Percentiles rank a stretch among this genome's conserved stretches.
Evolutionary conservation across 1,140 invertebrate species (phyloP).

Genomic region (Aphaenogaster floridana): DNA sequence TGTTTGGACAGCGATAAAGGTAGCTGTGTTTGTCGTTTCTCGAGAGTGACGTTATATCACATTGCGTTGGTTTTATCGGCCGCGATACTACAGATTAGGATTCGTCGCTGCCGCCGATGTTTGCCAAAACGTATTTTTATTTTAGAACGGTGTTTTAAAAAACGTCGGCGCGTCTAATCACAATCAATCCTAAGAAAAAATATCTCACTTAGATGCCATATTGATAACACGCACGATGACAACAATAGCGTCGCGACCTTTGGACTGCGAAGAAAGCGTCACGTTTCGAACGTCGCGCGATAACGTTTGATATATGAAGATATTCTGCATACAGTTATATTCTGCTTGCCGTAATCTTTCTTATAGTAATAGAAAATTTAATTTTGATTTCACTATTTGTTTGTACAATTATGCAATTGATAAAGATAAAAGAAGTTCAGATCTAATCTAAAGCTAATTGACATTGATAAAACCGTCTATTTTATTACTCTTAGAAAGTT

Average conservation of each 20-base stretch:
- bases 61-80: constrained; percentile 67
- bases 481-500: not conserved
- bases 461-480: not conserved
- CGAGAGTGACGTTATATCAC: constrained; percentile 63
- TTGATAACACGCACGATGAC: constrained; percentile 13
- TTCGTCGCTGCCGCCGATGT: not conserved
- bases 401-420: not conserved
- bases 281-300: constrained; percentile 23
- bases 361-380: not conserved
- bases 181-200: not conserved
- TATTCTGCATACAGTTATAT: not conserved
- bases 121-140: constrained; percentile 20
- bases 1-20: constrained; percentile 67
- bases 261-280: constrained; percentile 3
- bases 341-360: not conserved
- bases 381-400: not conserved
- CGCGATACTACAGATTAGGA: constrained; percentile 48
- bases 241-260: not conserved
- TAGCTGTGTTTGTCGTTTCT: constrained; percentile 62
- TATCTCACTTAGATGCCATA: not conserved
- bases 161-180: not conserved
- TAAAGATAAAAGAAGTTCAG: not conserved
- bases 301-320: not conserved
- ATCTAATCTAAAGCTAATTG: not conserved
- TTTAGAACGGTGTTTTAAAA: not conserved